phyloP scores from a whole-genome alignment of 2,888 invertebrate species.

The Lottia gigantea region DNA sequence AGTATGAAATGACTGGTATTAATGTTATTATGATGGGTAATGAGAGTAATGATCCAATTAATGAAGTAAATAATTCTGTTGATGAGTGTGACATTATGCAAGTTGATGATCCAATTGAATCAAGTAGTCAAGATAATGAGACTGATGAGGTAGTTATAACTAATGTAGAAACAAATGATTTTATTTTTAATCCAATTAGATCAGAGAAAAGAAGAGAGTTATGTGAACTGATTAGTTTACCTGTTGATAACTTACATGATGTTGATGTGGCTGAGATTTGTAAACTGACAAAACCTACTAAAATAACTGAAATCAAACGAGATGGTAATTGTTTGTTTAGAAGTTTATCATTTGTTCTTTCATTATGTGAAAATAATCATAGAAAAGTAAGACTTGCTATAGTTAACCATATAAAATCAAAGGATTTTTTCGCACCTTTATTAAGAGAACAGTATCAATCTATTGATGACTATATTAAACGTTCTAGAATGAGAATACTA shows the following conservation, averaged over 20 bases:
- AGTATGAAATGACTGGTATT: neutral
- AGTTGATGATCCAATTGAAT: too few relatives aligned
- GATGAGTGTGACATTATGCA: too few relatives aligned
- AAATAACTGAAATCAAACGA: neutral
- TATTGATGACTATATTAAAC: neutral
- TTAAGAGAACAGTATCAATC: neutral
- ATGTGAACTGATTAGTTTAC: neutral
- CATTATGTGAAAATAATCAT: neutral
- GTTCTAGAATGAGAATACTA: neutral
- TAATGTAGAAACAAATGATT: neutral
- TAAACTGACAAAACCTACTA: neutral
- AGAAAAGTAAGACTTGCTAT: neutral
- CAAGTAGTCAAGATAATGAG: neutral
- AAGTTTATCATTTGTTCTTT: neutral
- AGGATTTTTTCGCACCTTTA: neutral
- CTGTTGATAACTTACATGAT: neutral
- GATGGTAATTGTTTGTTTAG: neutral
- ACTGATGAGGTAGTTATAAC: neutral
- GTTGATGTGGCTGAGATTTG: neutral
- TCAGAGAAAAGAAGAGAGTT: neutral
- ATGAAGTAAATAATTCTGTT: neutral
- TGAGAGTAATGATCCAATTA: neutral
- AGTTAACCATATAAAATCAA: neutral
- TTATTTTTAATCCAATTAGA: neutral
- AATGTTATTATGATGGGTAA: neutral